Base-by-base conservation (phyloP, 2,888 invertebrate species). In the Epistrophe grossulariae region DNA sequence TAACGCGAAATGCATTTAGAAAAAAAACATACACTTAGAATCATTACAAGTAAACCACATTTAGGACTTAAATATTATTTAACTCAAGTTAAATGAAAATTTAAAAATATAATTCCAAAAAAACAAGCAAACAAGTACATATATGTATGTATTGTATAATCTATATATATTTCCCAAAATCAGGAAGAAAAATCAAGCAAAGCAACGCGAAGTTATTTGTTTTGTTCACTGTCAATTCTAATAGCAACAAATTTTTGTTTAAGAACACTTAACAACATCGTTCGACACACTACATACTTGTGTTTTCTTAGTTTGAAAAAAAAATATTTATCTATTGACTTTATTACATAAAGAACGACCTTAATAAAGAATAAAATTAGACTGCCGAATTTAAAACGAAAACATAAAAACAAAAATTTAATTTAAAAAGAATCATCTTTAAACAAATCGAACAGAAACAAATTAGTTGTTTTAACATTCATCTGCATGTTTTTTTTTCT, bases 1-100 rank as follows among this genome's bases (percentile, higher is more conserved):
- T 72, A 79, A 77, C 68, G 74, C 88, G 57, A 78, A 83, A 78
- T 78, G 77, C 80, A 88, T 84, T 79, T 80, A 84, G 62, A 78
- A 59, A 84, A 48, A 66, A 45, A 83, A 64, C 62, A 48, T 19
- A 62, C 66, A 73, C 17, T 40, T 55, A 74, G 66, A 62, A 73
- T 40, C 81, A 81, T 73, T 73, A 78, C 35, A 78, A 66, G 11
- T n/a, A 73, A 74, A 45, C 45, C 45, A 78, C 60, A 73, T 76
- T 57, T 60, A 73, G 60, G 59, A 88, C 57, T 43, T 55, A 76
- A 45, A 82, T 70, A 76, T 55, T 48, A 17, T 50, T 64, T 66
- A 76, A 79, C 35, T 45, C 40, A 77, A 73, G 40, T 35, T 60
- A 60, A 62, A 76, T n/a, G 28, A 50, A n/a, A 71, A 62, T 31